phyloP scores from a whole-genome alignment of 2,888 invertebrate genomes.

The Megaustenia siamemsis region DNA sequence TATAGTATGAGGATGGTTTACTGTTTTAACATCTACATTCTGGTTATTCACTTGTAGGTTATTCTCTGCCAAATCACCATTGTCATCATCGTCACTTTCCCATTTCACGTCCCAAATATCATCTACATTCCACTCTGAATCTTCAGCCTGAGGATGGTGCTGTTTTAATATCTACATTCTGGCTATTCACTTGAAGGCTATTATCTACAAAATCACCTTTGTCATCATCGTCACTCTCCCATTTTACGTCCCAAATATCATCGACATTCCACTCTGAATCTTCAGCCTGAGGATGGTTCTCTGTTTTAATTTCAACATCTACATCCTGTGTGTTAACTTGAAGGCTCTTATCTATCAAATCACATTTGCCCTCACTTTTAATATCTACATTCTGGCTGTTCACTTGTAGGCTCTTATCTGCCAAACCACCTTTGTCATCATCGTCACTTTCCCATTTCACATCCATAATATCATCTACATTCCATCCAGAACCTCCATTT shows the following conservation, averaged over 20 bases:
- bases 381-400: too few species aligned
- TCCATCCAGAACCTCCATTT: neutral
- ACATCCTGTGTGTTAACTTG: neutral
- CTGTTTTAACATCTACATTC: neutral
- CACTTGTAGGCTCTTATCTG: too few species aligned
- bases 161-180: too few species aligned
- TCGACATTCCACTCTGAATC: neutral
- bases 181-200: too few species aligned
- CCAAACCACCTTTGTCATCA: neutral
- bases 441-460: conserved; percentile 1
- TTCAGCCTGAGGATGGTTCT: neutral
- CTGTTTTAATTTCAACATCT: neutral
- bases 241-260: neutral
- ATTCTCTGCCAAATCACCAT: neutral
- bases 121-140: neutral
- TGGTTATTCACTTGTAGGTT: too few species aligned
- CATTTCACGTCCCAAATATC: neutral
- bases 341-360: too few species aligned
- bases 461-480: neutral
- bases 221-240: neutral
- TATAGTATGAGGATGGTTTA: too few species aligned
- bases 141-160: neutral
- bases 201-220: neutral
- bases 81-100: neutral
- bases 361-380: too few species aligned